Base-by-base conservation (phyloP, 2,888 invertebrate species). In the Cryptocheilus praepositus region DNA sequence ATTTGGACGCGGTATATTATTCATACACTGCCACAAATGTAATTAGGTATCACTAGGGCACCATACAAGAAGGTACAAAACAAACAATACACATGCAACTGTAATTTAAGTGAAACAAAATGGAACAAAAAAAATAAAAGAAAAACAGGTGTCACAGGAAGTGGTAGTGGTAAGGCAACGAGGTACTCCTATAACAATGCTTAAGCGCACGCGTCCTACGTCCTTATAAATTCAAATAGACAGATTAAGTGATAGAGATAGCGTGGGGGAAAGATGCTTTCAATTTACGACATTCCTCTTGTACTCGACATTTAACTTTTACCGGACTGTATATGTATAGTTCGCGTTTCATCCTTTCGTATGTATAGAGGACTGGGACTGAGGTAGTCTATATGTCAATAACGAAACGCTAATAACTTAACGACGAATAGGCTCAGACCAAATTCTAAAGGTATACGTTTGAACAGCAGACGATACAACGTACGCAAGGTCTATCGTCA, bases 41-140 rank as follows among this genome's bases (percentile, higher is more conserved):
- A 11, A 71, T 71, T 72, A 62, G 73, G 61, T 72, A 64, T 77
- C 77, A 68, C 68, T 76, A 67, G 57, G 67, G 73, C 70, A 82
- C 78, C 76, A 78, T 75, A 80, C 60, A 67, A 76, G 69, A 74
- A 36, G 5, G 58, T 72, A 79, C 78, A 81, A 81, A 84, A 84
- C 81, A 85, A 81, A 83, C 80, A 77, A 81, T 83, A 85, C 81
- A 67, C 85, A 85, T 86, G 86, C 86, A 81, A 81, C 77, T 69
- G 63, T 62, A 21, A 8, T 65, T 64, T 73, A 63, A 36, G 61
- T 60, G 28, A 36, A 36, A 28, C 1, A 60, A 52, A 63, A 64
- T 43, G 59, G 60, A 55, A 70, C 67, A 55, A 53, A 59, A 22
- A 62, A 36, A 28, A 64, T 8, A 11, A 36, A 67, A 57, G 54